phyloP scores from a whole-genome alignment of 2,797 vertebrate genomes.

The Lepilemur ruficaudatus region DNA sequence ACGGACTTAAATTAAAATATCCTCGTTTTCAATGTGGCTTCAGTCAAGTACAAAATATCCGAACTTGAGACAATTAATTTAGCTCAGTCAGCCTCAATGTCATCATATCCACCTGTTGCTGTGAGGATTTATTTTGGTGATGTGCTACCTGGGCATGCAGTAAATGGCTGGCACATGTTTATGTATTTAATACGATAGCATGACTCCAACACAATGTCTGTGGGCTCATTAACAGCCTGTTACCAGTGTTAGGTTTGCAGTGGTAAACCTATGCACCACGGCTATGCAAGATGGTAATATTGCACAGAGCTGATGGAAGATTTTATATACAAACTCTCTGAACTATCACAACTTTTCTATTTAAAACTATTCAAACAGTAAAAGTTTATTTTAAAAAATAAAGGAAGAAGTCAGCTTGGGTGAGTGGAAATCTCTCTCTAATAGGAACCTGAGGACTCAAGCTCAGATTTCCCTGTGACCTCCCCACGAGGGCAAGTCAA shows the following conservation, averaged over 20 bases:
- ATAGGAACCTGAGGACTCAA: neutral
- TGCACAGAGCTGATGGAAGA: rapidly evolving
- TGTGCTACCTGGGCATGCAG: rapidly evolving
- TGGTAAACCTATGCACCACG: rapidly evolving
- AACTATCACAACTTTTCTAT: no score
- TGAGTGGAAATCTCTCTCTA: no score
- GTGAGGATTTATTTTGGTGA: neutral
- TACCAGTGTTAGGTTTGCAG: rapidly evolving
- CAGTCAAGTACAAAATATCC: neutral
- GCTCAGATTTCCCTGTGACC: neutral
- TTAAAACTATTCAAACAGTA: no score
- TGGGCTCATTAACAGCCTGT: rapidly evolving
- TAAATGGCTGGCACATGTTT: rapidly evolving
- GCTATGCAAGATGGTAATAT: rapidly evolving
- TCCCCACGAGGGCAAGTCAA: rapidly evolving
- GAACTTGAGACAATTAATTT: neutral
- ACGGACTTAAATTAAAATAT: neutral
- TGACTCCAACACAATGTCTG: neutral
- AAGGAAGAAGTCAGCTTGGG: no score
- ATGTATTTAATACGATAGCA: neutral
- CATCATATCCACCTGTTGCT: no score
- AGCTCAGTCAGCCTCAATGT: no score
- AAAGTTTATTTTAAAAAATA: neutral
- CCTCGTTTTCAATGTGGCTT: neutral
- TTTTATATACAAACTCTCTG: rapidly evolving